Evolutionary conservation across 2,113 vertebrate genomes (phyloP).

Genomic region (Crotophaga sulcirostris): DNA sequence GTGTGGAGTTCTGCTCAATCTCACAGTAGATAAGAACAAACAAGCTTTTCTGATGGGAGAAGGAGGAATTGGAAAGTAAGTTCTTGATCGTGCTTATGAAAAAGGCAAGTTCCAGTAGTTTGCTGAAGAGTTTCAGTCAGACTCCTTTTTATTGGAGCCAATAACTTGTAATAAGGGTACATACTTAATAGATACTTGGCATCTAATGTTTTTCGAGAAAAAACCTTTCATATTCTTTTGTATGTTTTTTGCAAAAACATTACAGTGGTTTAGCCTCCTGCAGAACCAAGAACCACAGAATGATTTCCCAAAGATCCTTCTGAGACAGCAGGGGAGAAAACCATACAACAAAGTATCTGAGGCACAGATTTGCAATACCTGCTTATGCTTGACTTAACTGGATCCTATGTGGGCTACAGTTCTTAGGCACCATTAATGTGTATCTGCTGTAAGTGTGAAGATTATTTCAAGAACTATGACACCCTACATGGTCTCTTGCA

Average conservation of each 20-base stretch:
- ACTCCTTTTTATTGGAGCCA: not conserved
- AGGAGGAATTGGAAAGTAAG: slow-evolving; percentile 88
- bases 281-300: not conserved
- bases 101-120: not conserved
- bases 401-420: rapidly evolving
- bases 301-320: not conserved
- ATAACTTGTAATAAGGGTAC: not conserved
- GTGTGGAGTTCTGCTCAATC: slow-evolving; percentile 93
- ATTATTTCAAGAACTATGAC: not conserved
- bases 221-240: not conserved
- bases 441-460: not conserved
- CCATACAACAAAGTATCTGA: not conserved
- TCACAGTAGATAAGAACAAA: slow-evolving; percentile 79
- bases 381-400: not conserved
- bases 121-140: not conserved
- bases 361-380: not conserved
- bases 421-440: not conserved
- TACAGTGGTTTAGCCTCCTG: not conserved
- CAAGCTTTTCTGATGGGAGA: slow-evolving; percentile 76
- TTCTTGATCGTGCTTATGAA: not conserved
- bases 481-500: not conserved
- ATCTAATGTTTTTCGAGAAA: not conserved
- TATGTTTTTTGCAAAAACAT: not conserved
- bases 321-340: not conserved
- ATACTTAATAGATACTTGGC: not conserved